Evolutionary conservation across 1,140 invertebrate genomes (phyloP).

Genomic region (Liolophura sinensis): DNA sequence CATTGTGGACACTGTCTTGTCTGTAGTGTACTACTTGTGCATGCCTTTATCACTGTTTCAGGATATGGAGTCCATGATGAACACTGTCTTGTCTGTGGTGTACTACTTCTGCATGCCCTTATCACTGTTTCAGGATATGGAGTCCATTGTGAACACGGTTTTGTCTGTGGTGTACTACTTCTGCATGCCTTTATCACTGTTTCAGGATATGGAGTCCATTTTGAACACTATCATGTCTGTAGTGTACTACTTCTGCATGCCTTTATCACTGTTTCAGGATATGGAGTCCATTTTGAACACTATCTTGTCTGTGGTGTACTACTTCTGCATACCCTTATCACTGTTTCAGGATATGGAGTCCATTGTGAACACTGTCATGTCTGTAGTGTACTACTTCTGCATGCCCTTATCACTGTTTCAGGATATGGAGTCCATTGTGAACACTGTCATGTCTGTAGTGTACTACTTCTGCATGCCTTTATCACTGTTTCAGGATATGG

Average conservation of each 20-base stretch:
- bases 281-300: conserved; percentile 19
- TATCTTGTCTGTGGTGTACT: conserved; percentile 47
- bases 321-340: conserved; percentile 50
- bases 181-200: conserved; percentile 48
- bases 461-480: conserved; percentile 54
- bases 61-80: conserved; percentile 34
- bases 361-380: conserved; percentile 42
- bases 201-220: conserved; percentile 27
- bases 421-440: conserved; percentile 34
- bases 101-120: conserved; percentile 54
- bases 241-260: conserved; percentile 51
- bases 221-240: conserved; percentile 41
- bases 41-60: conserved; percentile 47
- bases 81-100: conserved; percentile 41
- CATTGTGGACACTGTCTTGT: conserved; percentile 41
- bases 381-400: conserved; percentile 50
- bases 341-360: too few species aligned
- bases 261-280: conserved; percentile 45
- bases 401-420: conserved; percentile 47
- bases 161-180: conserved; percentile 50
- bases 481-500: too few species aligned
- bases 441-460: conserved; percentile 41
- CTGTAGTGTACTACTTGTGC: conserved; percentile 50
- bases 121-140: too few species aligned
- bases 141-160: conserved; percentile 38